These are phyloP conservation scores for Adoxophyes honmai DNA, from an alignment of 1,140 invertebrate genomes.

Conservation along the genomic window DNA sequence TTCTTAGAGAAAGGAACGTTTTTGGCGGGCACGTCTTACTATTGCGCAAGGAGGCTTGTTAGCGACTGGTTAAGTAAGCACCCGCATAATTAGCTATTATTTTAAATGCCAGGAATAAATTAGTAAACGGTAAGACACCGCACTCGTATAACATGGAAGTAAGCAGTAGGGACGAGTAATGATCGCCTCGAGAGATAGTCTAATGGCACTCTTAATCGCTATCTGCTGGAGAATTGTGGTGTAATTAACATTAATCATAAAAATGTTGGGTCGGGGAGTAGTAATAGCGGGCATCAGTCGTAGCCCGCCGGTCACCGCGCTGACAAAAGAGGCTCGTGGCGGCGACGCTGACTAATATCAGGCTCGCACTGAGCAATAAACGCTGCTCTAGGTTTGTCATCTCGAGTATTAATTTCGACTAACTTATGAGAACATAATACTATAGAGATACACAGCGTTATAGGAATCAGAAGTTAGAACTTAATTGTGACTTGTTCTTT, in stretches of 20 bases:
- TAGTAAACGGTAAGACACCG: not conserved
- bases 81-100: not conserved
- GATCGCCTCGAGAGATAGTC: slow-evolving; percentile 42
- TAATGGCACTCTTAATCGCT: slow-evolving; percentile 49
- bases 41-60: slow-evolving; percentile 28
- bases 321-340: slow-evolving; percentile 34
- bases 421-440: not conserved
- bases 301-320: slow-evolving; percentile 16
- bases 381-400: slow-evolving; percentile 11
- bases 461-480: no score
- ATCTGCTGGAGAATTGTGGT: slow-evolving; percentile 45
- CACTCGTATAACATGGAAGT: slow-evolving; percentile 13
- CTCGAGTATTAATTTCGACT: not conserved
- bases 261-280: slow-evolving; percentile 40
- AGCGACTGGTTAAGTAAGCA: not conserved
- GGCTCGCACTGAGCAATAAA: slow-evolving; percentile 24
- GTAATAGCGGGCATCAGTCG: slow-evolving; percentile 51
- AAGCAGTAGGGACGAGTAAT: slow-evolving; percentile 39
- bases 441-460: no score
- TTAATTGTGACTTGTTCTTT: no score
- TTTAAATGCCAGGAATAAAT: slow-evolving; percentile 1
- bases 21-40: slow-evolving; percentile 19
- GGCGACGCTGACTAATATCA: slow-evolving; percentile 39
- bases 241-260: slow-evolving; percentile 69
- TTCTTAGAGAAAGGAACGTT: slow-evolving; percentile 11